Percentiles rank a stretch among this genome's conserved stretches.
These are phyloP conservation scores for Mugil cephalus DNA, from an alignment of 2,113 vertebrate genomes.

Conservation along the genomic window DNA sequence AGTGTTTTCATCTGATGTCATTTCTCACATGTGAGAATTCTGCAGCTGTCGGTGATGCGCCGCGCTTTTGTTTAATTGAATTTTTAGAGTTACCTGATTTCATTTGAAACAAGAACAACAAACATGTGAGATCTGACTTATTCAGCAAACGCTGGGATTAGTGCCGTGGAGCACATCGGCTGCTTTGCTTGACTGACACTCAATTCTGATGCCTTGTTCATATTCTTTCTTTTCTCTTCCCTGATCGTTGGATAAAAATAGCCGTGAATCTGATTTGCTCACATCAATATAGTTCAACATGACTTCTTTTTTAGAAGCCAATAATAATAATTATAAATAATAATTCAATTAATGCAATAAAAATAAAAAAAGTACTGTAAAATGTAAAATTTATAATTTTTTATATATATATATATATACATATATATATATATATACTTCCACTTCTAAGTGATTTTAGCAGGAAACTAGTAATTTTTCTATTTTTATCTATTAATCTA, in stretches of 20 bases:
- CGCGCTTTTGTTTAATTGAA: slow-evolving; percentile 26
- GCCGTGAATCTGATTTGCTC: not conserved
- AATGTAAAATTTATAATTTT: no score
- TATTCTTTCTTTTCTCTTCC: slow-evolving; percentile 22
- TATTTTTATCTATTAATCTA: no score
- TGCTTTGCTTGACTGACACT: slow-evolving; percentile 45
- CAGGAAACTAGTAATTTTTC: no score
- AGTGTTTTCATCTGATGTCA: slow-evolving; percentile 10
- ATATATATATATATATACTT: no score
- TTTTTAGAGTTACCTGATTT: slow-evolving; percentile 15
- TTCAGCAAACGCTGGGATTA: slow-evolving; percentile 56
- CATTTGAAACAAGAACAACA: slow-evolving; percentile 2
- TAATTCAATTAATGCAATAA: slow-evolving; percentile 14
- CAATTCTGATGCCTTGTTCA: slow-evolving; percentile 33
- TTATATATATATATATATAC: no score
- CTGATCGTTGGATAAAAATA: slow-evolving; percentile 45
- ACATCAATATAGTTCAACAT: slow-evolving; percentile 22
- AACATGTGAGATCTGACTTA: slow-evolving; percentile 37
- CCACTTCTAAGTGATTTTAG: no score
- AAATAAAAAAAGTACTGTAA: not conserved
- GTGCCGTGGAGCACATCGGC: slow-evolving; percentile 23
- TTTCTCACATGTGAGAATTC: not conserved
- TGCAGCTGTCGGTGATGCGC: not conserved
- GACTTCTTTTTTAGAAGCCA: slow-evolving; percentile 7
- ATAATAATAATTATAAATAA: no score